These are phyloP conservation scores for Sinhomidia bicolor DNA, from an alignment of 2,888 invertebrate species.

Conservation along the genomic window DNA sequence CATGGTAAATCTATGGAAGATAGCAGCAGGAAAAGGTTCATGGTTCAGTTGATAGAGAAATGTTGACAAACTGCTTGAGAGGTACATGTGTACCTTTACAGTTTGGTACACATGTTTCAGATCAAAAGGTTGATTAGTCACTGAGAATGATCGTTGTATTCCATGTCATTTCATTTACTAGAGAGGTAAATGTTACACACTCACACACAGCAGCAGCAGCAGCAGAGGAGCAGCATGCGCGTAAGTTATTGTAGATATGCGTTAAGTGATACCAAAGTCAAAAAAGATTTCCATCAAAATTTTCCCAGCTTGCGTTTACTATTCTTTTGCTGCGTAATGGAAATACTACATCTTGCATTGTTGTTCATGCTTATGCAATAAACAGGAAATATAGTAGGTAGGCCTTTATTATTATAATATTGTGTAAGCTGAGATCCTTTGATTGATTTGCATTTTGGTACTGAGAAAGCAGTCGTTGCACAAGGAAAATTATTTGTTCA, in stretches of 20 bases:
- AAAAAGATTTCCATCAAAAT: neutral
- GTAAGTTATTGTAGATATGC: too few species aligned
- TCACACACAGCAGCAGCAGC: neutral
- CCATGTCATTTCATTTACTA: conserved; percentile 60
- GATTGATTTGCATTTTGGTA: conserved; percentile 66
- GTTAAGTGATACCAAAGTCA: too few species aligned
- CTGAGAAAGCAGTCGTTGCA: conserved; percentile 8
- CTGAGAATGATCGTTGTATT: conserved; percentile 60
- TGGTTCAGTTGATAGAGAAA: conserved; percentile 62
- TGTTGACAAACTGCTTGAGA: conserved; percentile 73
- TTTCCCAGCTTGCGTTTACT: neutral
- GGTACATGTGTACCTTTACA: conserved; percentile 73
- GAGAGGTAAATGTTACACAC: neutral
- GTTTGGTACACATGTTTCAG: conserved; percentile 74
- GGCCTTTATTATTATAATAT: neutral
- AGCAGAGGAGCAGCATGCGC: too few species aligned
- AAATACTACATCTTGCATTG: too few species aligned
- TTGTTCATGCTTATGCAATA: too few species aligned
- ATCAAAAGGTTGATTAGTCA: conserved; percentile 73
- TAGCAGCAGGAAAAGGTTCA: conserved; percentile 2
- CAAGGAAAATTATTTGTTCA: conserved; percentile 39
- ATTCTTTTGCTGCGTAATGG: too few species aligned
- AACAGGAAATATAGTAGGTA: too few species aligned
- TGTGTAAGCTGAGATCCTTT: conserved; percentile 30
- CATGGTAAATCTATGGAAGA: neutral